Evolutionary conservation across 2,113 vertebrate species (phyloP), one percentile per base, ranked within the genome.

Genomic region (Bagarius yarrelli): DNA sequence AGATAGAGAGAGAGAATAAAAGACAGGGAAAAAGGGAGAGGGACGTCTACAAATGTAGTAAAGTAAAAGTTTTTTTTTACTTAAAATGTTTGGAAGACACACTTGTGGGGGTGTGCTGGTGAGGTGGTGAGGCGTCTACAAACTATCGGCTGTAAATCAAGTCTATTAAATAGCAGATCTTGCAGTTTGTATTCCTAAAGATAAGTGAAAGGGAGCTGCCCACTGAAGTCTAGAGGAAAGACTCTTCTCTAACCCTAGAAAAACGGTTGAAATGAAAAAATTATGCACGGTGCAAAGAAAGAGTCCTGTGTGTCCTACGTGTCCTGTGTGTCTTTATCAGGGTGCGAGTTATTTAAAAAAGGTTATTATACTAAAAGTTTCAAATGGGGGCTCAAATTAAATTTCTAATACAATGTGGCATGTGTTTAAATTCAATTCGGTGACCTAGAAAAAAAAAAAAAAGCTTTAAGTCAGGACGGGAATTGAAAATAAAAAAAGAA

Each of bases 341-440:
- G 15, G 27, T 72, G 55, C 15, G 64, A 50, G 27, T 85, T 82
- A 47, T 69, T 69, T 60, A 40, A 21, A 59, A 78, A n/a, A 69
- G 23, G 63, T 80, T 71, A 47, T 64, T 80, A 53, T 32, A 30
- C 36, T 13, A 50, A 73, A 70, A 71, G 44, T 23, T 14, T 60
- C 47, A 53, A 81, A 27, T 56, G 50, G 23, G n/a, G 67, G 32
- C 19, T 79, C 18, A 85, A 82, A 78, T 79, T 32, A 75, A 82
- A 75, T 47, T 55, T 80, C 19, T 13, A 52, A 80, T 76, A 52
- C 18, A 30, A 81, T 63, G 74, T 81, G 66, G 44, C 70, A 81
- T 81, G 74, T 75, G 70, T 74, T 67, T 32, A 74, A 82, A 84
- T 73, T 74, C 70, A 72, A 79, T 63, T 61, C 16, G 19, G 60